A percentile compares a stretch with the other conserved stretches of the same genome.
phyloP scores from a whole-genome alignment of 1,140 invertebrate genomes.

The Caerostris darwini region DNA sequence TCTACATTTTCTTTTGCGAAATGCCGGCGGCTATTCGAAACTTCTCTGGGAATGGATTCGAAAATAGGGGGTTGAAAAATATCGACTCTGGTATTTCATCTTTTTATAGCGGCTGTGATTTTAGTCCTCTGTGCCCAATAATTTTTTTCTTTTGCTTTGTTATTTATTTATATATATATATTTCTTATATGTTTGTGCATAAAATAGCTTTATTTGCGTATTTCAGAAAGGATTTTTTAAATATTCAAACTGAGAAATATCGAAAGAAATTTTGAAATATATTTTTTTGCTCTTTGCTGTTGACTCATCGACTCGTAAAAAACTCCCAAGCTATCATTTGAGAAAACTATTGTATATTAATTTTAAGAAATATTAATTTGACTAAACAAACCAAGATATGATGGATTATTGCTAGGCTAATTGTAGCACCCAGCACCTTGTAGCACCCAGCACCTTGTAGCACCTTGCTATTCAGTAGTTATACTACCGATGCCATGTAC shows the following conservation, averaged over 20 bases:
- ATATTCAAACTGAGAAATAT: background rate
- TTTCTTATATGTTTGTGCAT: background rate
- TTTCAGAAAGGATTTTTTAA: background rate
- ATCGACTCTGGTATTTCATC: background rate
- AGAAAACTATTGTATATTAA: no score
- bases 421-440: no score
- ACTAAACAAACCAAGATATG: no score
- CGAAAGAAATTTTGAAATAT: background rate
- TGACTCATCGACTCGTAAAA: no score
- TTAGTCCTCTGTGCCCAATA: background rate
- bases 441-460: no score
- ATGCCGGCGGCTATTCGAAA: background rate
- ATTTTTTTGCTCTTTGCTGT: no score
- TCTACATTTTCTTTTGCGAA: background rate
- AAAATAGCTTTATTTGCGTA: background rate
- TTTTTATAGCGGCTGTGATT: background rate
- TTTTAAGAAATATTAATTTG: no score
- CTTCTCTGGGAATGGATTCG: background rate
- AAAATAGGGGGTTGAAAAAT: background rate
- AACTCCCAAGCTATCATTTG: no score
- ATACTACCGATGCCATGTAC: no score
- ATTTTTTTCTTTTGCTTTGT: background rate
- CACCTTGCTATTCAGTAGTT: no score
- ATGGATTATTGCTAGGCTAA: no score
- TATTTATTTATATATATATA: no score